phyloP scores from a whole-genome alignment of 2,113 vertebrate species.

The Cyphomyrus discorhynchus region DNA sequence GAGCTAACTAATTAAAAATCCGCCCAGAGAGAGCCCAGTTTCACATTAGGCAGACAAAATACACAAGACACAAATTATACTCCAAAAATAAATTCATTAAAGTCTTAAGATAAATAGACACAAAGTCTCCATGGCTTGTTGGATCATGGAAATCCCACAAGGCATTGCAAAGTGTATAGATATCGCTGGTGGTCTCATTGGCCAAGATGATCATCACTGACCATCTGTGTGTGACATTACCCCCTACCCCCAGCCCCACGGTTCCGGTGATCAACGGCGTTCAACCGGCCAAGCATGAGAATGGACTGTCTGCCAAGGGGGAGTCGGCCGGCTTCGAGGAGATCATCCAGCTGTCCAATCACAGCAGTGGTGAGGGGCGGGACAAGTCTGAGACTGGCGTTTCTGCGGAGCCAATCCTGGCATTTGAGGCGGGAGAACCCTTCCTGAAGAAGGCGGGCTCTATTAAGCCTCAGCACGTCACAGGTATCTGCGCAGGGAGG shows the following conservation, averaged over 20 bases:
- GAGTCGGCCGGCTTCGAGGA: constrained; percentile 57
- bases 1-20: background rate
- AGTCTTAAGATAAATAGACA: background rate
- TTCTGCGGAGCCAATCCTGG: constrained; percentile 67
- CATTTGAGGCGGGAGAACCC: constrained; percentile 75
- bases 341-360: constrained; percentile 68
- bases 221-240: background rate
- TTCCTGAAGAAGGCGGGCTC: constrained; percentile 81
- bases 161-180: background rate
- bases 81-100: background rate
- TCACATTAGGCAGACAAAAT: background rate
- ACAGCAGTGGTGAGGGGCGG: constrained; percentile 49
- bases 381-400: constrained; percentile 60
- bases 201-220: background rate
- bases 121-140: background rate
- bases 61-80: background rate
- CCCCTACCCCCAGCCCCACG: constrained; percentile 48
- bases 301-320: constrained; percentile 71
- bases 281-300: constrained; percentile 75
- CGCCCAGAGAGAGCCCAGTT: background rate
- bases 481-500: constrained; percentile 62
- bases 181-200: background rate
- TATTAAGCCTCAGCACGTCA: constrained; percentile 81
- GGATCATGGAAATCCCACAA: background rate
- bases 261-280: constrained; percentile 72